phyloP scores from a whole-genome alignment of 2,113 vertebrate species.

The Rhipidura dahli region DNA sequence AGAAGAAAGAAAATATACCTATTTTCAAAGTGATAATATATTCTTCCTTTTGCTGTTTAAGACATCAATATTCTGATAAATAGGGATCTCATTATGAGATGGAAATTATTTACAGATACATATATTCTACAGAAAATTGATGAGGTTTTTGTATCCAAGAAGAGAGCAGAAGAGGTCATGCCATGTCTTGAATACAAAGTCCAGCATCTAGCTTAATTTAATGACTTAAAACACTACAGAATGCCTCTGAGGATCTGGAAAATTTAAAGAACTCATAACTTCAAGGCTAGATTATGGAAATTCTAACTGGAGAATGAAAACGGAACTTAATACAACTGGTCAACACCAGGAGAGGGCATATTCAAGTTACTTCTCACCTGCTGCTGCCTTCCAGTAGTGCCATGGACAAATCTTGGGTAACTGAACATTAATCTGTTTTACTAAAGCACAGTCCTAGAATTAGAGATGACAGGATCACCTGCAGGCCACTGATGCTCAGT shows the following conservation, averaged over 20 bases:
- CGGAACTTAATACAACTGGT: background rate
- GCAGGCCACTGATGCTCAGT: background rate
- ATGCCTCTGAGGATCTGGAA: background rate
- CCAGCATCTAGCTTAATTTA: background rate
- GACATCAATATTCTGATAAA: background rate
- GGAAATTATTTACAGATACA: background rate
- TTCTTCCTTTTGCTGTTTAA: background rate
- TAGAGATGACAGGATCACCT: background rate
- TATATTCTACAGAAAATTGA: constrained; percentile 2
- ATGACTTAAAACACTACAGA: constrained; percentile 38
- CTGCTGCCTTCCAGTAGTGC: background rate
- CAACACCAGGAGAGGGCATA: background rate
- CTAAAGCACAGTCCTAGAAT: background rate
- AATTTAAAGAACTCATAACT: background rate
- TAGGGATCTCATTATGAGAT: background rate
- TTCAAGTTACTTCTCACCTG: background rate
- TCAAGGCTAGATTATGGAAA: constrained; percentile 22
- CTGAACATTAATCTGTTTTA: background rate
- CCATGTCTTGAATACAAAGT: constrained; percentile 23
- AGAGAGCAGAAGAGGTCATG: constrained; percentile 15
- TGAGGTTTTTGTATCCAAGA: constrained; percentile 29
- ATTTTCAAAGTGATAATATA: background rate
- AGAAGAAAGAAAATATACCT: background rate
- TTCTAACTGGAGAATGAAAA: constrained; percentile 32
- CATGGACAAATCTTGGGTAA: background rate